Evolutionary conservation across 2,888 invertebrate species (phyloP).

Genomic region (Subacronicta megacephala): DNA sequence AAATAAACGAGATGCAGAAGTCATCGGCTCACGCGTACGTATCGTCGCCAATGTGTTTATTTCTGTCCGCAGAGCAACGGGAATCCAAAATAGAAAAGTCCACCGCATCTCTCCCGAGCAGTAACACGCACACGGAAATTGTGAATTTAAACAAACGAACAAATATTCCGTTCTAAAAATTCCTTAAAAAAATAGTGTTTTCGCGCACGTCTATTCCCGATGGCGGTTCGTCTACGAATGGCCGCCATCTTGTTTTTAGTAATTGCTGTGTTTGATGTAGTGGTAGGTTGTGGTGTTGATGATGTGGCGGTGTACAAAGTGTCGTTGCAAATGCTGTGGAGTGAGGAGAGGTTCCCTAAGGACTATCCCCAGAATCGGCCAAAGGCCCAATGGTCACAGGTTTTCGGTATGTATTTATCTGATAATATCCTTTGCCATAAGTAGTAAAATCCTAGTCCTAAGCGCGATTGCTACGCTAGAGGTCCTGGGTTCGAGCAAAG

Average conservation of each 20-base stretch:
- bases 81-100: constrained; percentile 88
- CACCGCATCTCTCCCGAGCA: constrained; percentile 75
- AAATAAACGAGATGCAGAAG: constrained; percentile 69
- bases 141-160: constrained; percentile 50
- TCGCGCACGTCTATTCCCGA: constrained; percentile 63
- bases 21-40: constrained; percentile 66
- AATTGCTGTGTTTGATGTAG: constrained; percentile 57
- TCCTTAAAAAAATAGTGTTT: constrained; percentile 21
- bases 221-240: constrained; percentile 70
- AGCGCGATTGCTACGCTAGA: too few species aligned
- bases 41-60: constrained; percentile 83
- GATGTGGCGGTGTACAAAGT: constrained; percentile 96
- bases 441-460: too few species aligned
- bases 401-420: constrained; percentile 93
- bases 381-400: constrained; percentile 97
- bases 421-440: too few species aligned
- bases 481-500: too few species aligned
- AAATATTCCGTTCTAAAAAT: constrained; percentile 50
- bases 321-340: constrained; percentile 96
- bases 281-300: constrained; percentile 91
- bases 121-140: constrained; percentile 77
- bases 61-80: constrained; percentile 77
- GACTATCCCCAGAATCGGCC: constrained; percentile 96
- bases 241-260: constrained; percentile 81
- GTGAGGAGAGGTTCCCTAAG: constrained; percentile 95